These are phyloP conservation scores for Gryon sp. DNA, from an alignment of 1,140 invertebrate species.

Conservation along the genomic window DNA sequence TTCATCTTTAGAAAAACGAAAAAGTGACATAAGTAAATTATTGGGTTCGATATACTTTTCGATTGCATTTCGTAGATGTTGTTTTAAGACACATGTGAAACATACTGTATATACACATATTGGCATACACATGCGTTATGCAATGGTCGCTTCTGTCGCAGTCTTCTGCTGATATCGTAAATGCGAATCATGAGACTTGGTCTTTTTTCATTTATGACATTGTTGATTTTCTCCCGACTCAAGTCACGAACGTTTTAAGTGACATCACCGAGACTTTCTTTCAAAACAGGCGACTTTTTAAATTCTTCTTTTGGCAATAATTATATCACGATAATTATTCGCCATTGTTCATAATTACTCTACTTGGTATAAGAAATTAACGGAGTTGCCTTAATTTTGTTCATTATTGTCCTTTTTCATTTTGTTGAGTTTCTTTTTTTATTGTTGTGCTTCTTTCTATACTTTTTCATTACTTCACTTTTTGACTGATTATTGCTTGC, in stretches of 20 bases:
- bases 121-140: constrained; percentile 28
- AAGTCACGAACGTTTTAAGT: constrained; percentile 50
- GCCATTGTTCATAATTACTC: constrained; percentile 40
- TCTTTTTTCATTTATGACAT: constrained; percentile 53
- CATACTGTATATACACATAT: constrained; percentile 8
- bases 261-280: constrained; percentile 39
- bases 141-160: constrained; percentile 29
- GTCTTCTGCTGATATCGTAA: constrained; percentile 42
- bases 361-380: too few species aligned
- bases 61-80: constrained; percentile 16
- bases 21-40: constrained; percentile 21
- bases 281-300: constrained; percentile 38
- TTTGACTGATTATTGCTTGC: too few species aligned
- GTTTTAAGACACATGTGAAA: constrained; percentile 17
- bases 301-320: constrained; percentile 35
- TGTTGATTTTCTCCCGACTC: constrained; percentile 54
- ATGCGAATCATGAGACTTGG: constrained; percentile 50
- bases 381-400: constrained; percentile 13
- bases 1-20: background rate
- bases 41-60: constrained; percentile 15
- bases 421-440: constrained; percentile 7
- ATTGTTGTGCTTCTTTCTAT: too few species aligned
- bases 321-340: constrained; percentile 48
- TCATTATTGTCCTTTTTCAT: constrained; percentile 14
- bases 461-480: too few species aligned